A percentile compares a stretch with the other conserved stretches of the same genome.
These are phyloP conservation scores for Leptinotarsa texana DNA, from an alignment of 1,140 invertebrate species.

Conservation along the genomic window DNA sequence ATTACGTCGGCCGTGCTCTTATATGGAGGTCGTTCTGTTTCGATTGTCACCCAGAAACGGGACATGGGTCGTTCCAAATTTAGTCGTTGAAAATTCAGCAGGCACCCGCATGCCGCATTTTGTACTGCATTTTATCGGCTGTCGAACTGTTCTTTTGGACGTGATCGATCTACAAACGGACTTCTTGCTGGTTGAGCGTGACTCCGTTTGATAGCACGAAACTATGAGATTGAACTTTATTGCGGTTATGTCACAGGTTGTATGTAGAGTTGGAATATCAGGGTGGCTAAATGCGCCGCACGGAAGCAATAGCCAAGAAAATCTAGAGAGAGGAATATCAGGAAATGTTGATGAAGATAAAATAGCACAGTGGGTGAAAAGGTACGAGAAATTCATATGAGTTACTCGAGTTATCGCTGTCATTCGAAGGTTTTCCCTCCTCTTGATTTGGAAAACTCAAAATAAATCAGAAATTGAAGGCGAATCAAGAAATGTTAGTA, in stretches of 20 bases:
- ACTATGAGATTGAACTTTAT: not conserved
- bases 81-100: not conserved
- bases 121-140: not conserved
- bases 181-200: not conserved
- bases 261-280: not conserved
- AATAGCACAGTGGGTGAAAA: not conserved
- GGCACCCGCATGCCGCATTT: not conserved
- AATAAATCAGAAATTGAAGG: not conserved
- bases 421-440: too few relatives aligned
- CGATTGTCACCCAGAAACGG: not conserved
- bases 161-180: conserved; percentile 1
- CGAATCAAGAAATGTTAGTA: not conserved
- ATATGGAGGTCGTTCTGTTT: not conserved
- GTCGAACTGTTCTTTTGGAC: conserved; percentile 2
- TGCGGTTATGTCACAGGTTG: not conserved
- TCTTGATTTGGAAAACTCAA: not conserved
- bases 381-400: not conserved
- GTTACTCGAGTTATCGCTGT: too few relatives aligned
- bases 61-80: not conserved
- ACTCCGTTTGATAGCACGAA: not conserved
- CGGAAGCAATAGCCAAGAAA: too few relatives aligned
- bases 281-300: too few relatives aligned
- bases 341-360: not conserved
- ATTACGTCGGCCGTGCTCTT: not conserved
- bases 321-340: too few relatives aligned